A percentile compares a stretch with the other conserved stretches of the same genome.
phyloP scores from a whole-genome alignment of 2,888 invertebrate species.

The Caenorhabditis doughertyi region DNA sequence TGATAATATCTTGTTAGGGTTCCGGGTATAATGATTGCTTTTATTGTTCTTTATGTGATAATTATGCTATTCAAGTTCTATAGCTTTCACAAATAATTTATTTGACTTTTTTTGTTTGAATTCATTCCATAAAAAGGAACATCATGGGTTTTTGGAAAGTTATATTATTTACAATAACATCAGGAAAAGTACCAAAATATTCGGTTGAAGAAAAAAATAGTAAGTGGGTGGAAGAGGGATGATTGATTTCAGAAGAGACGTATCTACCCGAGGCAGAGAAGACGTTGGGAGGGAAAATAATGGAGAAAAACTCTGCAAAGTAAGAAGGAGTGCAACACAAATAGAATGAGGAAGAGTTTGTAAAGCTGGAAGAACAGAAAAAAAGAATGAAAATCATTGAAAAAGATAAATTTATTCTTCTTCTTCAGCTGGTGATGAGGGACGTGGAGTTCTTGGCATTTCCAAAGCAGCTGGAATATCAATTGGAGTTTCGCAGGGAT shows the following conservation, averaged over 20 bases:
- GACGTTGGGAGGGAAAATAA: neutral
- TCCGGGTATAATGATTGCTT: slow-evolving; percentile 45
- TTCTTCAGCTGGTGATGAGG: slow-evolving; percentile 50
- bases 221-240: neutral
- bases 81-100: slow-evolving; percentile 43
- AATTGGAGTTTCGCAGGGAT: slow-evolving; percentile 78
- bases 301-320: slow-evolving; percentile 34
- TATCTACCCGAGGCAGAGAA: slow-evolving; percentile 51
- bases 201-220: slow-evolving; percentile 19
- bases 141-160: neutral
- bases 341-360: slow-evolving; percentile 37
- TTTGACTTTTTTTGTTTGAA: slow-evolving; percentile 24
- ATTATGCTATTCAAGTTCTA: no score
- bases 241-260: slow-evolving; percentile 10
- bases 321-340: slow-evolving; percentile 38
- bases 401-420: slow-evolving; percentile 14
- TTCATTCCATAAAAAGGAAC: slow-evolving; percentile 44
- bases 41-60: slow-evolving; percentile 48
- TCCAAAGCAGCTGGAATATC: slow-evolving; percentile 70
- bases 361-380: slow-evolving; percentile 48
- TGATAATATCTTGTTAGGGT: slow-evolving; percentile 6
- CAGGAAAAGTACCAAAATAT: slow-evolving; percentile 9
- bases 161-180: slow-evolving; percentile 33
- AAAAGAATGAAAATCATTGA: neutral
- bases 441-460: slow-evolving; percentile 76